Percentiles rank a stretch among this genome's conserved stretches.
These are phyloP conservation scores for Seladonia tumulorum DNA, from an alignment of 2,888 invertebrate genomes.

Conservation along the genomic window DNA sequence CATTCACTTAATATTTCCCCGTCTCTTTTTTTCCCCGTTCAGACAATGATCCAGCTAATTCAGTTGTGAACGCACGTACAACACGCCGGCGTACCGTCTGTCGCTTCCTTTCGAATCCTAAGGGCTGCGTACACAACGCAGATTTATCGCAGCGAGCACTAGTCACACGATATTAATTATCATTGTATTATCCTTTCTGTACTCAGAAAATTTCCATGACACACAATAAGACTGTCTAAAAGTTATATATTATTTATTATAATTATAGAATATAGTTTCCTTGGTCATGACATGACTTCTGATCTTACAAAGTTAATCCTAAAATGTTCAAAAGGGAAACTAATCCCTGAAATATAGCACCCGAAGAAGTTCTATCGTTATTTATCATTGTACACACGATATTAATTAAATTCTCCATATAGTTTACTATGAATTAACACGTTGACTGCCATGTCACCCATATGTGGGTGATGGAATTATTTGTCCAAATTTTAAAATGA, in stretches of 20 bases:
- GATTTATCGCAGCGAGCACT: conserved; percentile 26
- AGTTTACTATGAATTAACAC: too few relatives aligned
- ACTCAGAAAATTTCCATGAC: too few relatives aligned
- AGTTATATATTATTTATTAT: conserved; percentile 64
- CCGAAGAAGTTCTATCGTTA: conserved; percentile 63
- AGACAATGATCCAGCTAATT: conserved; percentile 71
- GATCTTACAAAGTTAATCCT: conserved; percentile 63
- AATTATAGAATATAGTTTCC: conserved; percentile 65
- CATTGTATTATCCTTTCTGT: too few relatives aligned
- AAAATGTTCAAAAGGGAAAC: conserved; percentile 61
- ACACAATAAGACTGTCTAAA: too few relatives aligned
- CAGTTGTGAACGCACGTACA: conserved; percentile 69
- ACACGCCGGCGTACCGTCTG: conserved; percentile 39
- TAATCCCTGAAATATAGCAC: conserved; percentile 70
- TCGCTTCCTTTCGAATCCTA: conserved; percentile 67
- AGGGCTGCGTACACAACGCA: conserved; percentile 34
- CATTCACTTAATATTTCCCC: conserved; percentile 63
- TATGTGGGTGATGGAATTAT: too few relatives aligned
- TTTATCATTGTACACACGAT: conserved; percentile 49
- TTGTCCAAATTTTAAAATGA: too few relatives aligned
- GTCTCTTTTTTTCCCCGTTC: conserved; percentile 41
- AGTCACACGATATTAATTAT: too few relatives aligned
- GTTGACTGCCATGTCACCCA: too few relatives aligned
- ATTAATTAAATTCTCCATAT: too few relatives aligned
- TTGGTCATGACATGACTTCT: conserved; percentile 66